Evolutionary conservation across 2,888 invertebrate species (phyloP).

Genomic region (Philhelius pedissequus): DNA sequence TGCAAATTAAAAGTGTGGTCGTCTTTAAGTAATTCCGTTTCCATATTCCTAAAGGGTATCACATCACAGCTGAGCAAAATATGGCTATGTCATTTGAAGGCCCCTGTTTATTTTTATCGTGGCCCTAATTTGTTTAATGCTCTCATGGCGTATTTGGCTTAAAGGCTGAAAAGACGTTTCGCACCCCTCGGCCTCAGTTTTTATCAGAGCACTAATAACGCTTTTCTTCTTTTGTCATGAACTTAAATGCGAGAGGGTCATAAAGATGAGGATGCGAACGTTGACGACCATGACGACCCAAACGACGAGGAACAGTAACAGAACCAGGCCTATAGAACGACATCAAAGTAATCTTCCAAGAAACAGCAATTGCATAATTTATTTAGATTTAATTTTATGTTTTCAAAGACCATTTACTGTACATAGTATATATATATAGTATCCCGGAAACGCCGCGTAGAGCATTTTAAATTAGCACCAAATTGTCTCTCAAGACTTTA

Average conservation of each 20-base stretch:
- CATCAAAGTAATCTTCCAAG: conserved; percentile 36
- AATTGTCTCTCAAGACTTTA: background rate
- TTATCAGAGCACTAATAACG: background rate
- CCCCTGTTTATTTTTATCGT: background rate
- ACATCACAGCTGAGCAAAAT: conserved; percentile 3
- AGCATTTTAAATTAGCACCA: background rate
- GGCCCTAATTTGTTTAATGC: conserved; percentile 15
- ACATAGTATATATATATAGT: background rate
- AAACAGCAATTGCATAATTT: conserved; percentile 60
- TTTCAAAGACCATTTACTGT: background rate
- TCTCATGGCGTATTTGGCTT: background rate
- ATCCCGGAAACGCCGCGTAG: background rate
- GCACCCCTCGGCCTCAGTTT: background rate
- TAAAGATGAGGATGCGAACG: background rate
- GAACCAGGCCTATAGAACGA: no score
- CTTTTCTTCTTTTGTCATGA: background rate
- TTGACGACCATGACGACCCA: background rate
- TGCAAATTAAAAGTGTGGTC: conserved; percentile 60
- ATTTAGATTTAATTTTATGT: conserved; percentile 51
- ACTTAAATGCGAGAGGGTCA: background rate
- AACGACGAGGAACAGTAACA: background rate
- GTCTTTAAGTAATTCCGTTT: conserved; percentile 40
- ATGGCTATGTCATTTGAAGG: background rate
- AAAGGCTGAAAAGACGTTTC: background rate
- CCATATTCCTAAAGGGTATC: conserved; percentile 36